These are phyloP conservation scores for Pipistrellus pipistrellus DNA, from an alignment of 2,797 vertebrate species.

Conservation along the genomic window DNA sequence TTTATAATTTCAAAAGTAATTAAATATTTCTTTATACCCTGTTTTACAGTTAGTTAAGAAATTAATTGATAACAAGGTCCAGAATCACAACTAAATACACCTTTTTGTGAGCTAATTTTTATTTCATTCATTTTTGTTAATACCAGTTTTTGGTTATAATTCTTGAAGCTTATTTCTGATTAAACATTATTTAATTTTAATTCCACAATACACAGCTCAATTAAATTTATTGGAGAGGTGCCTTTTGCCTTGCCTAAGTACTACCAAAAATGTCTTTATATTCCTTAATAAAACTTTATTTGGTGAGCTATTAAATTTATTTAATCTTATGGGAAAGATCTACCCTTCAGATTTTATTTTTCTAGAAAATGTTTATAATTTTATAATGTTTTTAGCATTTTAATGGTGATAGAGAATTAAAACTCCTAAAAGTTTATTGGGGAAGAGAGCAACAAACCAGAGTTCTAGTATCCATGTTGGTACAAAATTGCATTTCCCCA, in stretches of 20 bases:
- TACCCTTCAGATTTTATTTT: slow-evolving; percentile 29
- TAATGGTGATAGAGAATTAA: slow-evolving; percentile 32
- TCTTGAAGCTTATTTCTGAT: background rate
- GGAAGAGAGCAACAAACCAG: background rate
- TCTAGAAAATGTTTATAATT: slow-evolving; percentile 28
- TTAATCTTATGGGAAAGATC: background rate
- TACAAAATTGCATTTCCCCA: background rate
- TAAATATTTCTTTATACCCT: background rate
- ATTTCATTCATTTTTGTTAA: background rate
- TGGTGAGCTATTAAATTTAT: slow-evolving; percentile 4
- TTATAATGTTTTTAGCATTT: slow-evolving; percentile 29
- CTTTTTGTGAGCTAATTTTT: background rate
- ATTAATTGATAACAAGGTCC: background rate
- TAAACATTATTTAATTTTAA: slow-evolving; percentile 4
- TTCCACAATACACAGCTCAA: background rate
- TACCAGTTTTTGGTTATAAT: background rate
- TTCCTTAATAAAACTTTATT: slow-evolving; percentile 40
- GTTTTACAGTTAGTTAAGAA: slow-evolving; percentile 19
- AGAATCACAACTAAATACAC: background rate
- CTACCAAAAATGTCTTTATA: slow-evolving; percentile 10
- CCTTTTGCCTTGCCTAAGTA: background rate
- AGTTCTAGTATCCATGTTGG: background rate
- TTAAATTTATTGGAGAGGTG: slow-evolving; percentile 14
- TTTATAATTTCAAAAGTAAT: background rate
- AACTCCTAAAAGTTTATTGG: background rate